phyloP scores from a whole-genome alignment of 2,888 invertebrate species.

The Scaptomyza parva region DNA sequence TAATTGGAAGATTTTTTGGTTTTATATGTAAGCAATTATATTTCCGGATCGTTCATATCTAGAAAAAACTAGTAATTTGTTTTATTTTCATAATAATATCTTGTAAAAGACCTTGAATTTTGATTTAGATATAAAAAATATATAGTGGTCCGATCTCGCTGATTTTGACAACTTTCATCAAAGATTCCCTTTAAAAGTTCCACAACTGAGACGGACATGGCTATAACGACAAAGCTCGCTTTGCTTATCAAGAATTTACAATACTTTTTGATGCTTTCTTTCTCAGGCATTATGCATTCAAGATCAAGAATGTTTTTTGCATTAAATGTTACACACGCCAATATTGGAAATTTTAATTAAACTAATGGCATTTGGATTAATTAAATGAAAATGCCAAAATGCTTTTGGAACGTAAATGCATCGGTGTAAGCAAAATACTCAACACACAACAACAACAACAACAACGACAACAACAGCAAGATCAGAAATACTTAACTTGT shows the following conservation, averaged over 20 bases:
- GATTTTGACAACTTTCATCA: too few relatives aligned
- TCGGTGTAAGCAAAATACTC: conserved; percentile 53
- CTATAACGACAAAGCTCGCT: too few relatives aligned
- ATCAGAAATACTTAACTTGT: conserved; percentile 26
- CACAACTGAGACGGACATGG: too few relatives aligned
- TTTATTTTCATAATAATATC: too few relatives aligned
- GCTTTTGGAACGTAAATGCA: conserved; percentile 7
- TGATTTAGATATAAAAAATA: too few relatives aligned
- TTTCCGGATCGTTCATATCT: not conserved
- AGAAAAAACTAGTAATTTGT: too few relatives aligned
- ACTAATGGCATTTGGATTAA: conserved; percentile 69
- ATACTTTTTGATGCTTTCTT: too few relatives aligned
- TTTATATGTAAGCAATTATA: not conserved
- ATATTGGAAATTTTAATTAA: conserved; percentile 65
- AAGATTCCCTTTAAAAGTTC: too few relatives aligned
- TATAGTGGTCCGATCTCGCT: too few relatives aligned
- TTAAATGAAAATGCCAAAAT: conserved; percentile 60
- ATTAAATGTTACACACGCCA: conserved; percentile 39
- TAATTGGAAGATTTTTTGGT: not conserved
- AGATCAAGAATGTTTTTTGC: not conserved
- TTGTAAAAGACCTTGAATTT: too few relatives aligned
- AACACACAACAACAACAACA: conserved; percentile 4
- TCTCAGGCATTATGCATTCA: too few relatives aligned
- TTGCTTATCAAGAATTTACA: too few relatives aligned
- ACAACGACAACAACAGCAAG: conserved; percentile 3